A percentile compares a stretch with the other conserved stretches of the same genome.
These are phyloP conservation scores for Cariama cristata DNA, from an alignment of 2,113 vertebrate genomes.

Conservation along the genomic window DNA sequence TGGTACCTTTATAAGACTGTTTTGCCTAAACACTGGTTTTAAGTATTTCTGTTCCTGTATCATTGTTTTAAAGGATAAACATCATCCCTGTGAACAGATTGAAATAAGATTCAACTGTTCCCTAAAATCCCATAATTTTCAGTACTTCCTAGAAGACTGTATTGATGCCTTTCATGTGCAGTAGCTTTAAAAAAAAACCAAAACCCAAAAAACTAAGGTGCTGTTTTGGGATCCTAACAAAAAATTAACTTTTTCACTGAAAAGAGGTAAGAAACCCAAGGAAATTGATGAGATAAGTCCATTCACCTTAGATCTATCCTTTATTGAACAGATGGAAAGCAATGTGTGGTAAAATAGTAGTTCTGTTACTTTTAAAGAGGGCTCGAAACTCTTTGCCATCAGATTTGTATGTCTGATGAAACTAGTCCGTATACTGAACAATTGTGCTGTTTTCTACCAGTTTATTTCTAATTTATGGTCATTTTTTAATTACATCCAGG, in stretches of 20 bases:
- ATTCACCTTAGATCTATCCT: not conserved
- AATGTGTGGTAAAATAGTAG: not conserved
- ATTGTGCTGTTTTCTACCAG: constrained; percentile 50
- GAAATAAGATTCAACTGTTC: not conserved
- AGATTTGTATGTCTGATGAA: constrained; percentile 44
- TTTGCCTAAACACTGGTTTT: not conserved
- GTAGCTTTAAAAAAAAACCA: not conserved
- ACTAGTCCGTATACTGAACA: not conserved
- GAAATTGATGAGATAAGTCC: not conserved
- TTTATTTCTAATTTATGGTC: constrained; percentile 67
- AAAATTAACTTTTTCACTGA: not conserved
- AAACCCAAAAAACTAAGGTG: not conserved
- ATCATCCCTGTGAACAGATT: not conserved
- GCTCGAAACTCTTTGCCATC: not conserved
- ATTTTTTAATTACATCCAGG: constrained; percentile 52
- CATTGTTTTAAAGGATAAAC: not conserved
- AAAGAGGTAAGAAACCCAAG: not conserved
- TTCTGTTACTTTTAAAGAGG: constrained; percentile 37
- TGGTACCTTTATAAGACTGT: not conserved
- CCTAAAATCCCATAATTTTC: not conserved
- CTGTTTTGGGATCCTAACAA: not conserved
- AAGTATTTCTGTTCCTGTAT: not conserved
- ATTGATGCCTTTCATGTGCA: not conserved
- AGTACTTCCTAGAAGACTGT: not conserved
- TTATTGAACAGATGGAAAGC: not conserved